Evolutionary conservation across 2,797 vertebrate genomes (phyloP).

Genomic region (Enteromius mattozi): DNA sequence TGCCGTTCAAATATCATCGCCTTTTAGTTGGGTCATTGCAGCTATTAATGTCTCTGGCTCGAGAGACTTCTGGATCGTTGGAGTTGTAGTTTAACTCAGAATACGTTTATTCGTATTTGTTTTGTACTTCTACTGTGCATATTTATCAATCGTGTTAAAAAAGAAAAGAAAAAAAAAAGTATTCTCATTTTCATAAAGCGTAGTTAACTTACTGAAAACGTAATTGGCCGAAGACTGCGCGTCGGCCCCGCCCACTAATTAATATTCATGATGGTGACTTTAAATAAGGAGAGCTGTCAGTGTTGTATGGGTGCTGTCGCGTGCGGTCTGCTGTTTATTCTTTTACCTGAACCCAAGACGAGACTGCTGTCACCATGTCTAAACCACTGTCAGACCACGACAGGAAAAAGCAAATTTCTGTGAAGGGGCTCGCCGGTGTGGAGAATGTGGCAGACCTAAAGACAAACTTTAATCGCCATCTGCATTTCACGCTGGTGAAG

Average conservation of each 20-base stretch:
- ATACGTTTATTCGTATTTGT: not conserved
- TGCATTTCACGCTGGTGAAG: conserved; percentile 95
- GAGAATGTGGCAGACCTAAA: conserved; percentile 90
- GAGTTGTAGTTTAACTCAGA: not conserved
- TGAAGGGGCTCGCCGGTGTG: conserved; percentile 88
- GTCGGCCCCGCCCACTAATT: conserved; percentile 67
- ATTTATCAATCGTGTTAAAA: not conserved
- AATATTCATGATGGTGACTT: conserved; percentile 71
- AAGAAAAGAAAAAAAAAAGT: not conserved
- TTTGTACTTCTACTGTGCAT: not conserved
- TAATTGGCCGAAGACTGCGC: not conserved
- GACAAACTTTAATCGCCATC: conserved; percentile 91
- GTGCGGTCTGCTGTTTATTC: conserved; percentile 60
- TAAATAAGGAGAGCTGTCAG: conserved; percentile 63
- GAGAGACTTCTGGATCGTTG: not conserved
- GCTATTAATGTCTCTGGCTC: conserved; percentile 79
- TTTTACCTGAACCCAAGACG: conserved; percentile 58
- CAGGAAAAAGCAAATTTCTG: conserved; percentile 90
- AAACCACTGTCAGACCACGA: conserved; percentile 90
- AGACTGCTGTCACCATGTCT: conserved; percentile 80
- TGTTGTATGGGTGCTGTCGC: conserved; percentile 55
- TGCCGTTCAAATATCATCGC: conserved; percentile 85
- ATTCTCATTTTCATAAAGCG: too few species aligned
- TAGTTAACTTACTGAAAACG: not conserved
- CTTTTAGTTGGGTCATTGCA: conserved; percentile 80